phyloP scores from a whole-genome alignment of 2,888 invertebrate species.

The Protophormia terraenovae region DNA sequence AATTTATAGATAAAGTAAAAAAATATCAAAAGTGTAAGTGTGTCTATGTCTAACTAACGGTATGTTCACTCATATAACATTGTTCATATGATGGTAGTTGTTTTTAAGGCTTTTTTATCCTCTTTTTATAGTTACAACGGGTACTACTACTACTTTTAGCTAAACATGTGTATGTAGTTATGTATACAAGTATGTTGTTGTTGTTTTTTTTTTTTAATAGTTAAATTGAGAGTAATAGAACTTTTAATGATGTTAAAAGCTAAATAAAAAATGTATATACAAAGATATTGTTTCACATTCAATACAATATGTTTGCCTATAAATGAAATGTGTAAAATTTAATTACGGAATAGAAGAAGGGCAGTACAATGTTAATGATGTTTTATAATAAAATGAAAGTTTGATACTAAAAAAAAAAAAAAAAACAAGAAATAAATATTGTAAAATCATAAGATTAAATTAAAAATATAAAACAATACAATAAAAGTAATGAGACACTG shows the following conservation, averaged over 20 bases:
- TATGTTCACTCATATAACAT: background rate
- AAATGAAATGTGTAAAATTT: slow-evolving; percentile 14
- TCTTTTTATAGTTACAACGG: background rate
- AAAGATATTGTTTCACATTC: background rate
- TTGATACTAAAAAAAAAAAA: background rate
- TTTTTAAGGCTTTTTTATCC: background rate
- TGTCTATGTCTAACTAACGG: background rate
- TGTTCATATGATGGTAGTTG: background rate
- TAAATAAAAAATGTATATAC: background rate
- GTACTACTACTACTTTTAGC: background rate
- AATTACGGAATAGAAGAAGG: slow-evolving; percentile 6
- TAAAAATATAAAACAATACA: no score
- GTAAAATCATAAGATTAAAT: no score
- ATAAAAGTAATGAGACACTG: no score
- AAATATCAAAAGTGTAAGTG: background rate
- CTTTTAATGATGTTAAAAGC: slow-evolving; percentile 46
- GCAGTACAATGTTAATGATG: background rate
- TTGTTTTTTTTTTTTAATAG: slow-evolving; percentile 8
- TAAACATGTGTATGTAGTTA: background rate
- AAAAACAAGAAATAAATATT: no score
- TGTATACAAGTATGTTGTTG: background rate
- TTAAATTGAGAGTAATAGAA: slow-evolving; percentile 32
- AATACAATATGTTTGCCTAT: slow-evolving; percentile 8
- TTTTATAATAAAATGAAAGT: background rate
- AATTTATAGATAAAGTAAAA: background rate